A percentile compares a stretch with the other conserved stretches of the same genome.
Conservation (phyloP, 2,888 invertebrate genomes). For the Scaptomyza polygonia region DNA sequence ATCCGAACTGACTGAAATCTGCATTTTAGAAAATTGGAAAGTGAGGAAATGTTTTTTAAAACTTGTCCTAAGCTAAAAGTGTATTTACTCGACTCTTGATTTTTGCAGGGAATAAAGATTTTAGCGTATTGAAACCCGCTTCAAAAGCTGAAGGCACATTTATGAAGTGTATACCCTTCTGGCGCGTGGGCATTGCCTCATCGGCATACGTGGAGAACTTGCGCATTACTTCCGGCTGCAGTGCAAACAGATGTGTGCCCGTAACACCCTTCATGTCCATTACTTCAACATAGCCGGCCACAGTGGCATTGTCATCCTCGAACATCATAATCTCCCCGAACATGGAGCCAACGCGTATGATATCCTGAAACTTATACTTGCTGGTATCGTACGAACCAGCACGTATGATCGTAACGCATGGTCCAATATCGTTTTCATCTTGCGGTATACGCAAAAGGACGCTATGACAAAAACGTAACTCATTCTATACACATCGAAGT, state of each 20-base stretch:
- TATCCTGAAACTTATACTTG: constrained; percentile 85
- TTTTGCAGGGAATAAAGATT: constrained; percentile 87
- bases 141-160: constrained; percentile 87
- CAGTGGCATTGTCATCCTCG: constrained; percentile 87
- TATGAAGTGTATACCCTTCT: constrained; percentile 87
- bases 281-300: constrained; percentile 86
- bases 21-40: not conserved
- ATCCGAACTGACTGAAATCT: constrained; percentile 86
- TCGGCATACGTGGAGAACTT: constrained; percentile 86
- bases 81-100: constrained; percentile 86
- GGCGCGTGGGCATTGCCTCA: constrained; percentile 88
- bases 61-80: not conserved
- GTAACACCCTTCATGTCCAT: constrained; percentile 87
- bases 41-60: no score
- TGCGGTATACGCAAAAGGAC: constrained; percentile 80
- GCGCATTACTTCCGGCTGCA: constrained; percentile 87
- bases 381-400: constrained; percentile 85
- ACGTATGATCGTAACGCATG: constrained; percentile 86
- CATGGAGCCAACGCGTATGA: constrained; percentile 87
- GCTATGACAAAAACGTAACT: constrained; percentile 1
- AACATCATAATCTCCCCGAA: constrained; percentile 87
- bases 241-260: constrained; percentile 86
- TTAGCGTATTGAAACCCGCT: constrained; percentile 86
- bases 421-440: constrained; percentile 83
- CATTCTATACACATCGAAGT: not conserved